Base-by-base conservation (phyloP, 2,888 invertebrate species). In the Harpalus rufipes region DNA sequence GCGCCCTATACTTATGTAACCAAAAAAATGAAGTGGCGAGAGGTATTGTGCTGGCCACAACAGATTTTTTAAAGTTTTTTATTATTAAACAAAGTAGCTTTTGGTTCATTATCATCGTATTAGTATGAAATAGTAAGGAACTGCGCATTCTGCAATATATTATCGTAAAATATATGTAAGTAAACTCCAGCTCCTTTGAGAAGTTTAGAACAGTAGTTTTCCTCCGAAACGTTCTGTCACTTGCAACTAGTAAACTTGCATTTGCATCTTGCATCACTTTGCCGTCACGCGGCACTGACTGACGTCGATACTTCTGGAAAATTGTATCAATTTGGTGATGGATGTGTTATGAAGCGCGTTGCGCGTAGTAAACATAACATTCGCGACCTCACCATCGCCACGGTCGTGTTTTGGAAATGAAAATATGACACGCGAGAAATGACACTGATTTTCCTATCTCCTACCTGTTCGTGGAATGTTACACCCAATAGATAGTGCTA, bases 211-310 rank as follows among this genome's bases (percentile, higher is more conserved):
- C 32, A 12, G 44, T 51, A 51, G 63, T 63, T 61, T 79, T 59
- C 58, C 78, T 51, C 8, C 32, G 21, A 59, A 59, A 39, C 41
- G 44, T 0, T 63, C 80, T 80, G 80, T 80, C 61, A 80, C 80
- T 61, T 80, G 63, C 80, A 80, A 41, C 63, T 80, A 4, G 39
- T 80, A 80, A 58, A 80, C 80, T 80, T 63, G 63, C 80, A 80
- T 80, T 80, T 63, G 63, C 80, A 80, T 80, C 76, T 10, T n/a
- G 16, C 18, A 18, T 32, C 32, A 32, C 32, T 32, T 18, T 32
- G 21, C 65, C 65, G 65, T 32, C 32, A 65, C 25, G 65, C n/a
- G 14, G 21, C 21, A 7, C 63, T 63, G 63, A 7, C 63, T 63
- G 63, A 63, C 56, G 74, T 74, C 44, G 44, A 41, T 74, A 41